Percentiles rank a stretch among this genome's conserved stretches.
phyloP scores from a whole-genome alignment of 1,140 invertebrate species.

The Brachionus rubens region DNA sequence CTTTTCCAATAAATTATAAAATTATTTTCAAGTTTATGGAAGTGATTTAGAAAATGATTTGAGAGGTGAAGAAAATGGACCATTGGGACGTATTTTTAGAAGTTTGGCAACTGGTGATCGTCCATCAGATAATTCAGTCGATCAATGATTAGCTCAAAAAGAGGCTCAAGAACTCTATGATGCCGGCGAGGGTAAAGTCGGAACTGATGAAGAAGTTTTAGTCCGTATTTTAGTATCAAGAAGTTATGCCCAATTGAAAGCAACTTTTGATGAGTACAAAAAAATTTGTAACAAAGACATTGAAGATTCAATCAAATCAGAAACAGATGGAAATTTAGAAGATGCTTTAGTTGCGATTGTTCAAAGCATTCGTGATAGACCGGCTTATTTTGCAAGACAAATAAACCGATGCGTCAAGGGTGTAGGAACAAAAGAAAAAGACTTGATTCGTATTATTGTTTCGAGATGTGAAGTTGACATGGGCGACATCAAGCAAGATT shows the following conservation, averaged over 20 bases:
- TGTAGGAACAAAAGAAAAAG: constrained; percentile 36
- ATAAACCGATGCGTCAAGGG: background rate
- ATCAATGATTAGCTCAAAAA: background rate
- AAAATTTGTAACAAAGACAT: constrained; percentile 17
- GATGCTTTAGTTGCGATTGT: too few relatives aligned
- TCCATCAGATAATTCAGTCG: background rate
- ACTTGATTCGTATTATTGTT: constrained; percentile 37
- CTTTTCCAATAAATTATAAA: background rate
- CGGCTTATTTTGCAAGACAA: constrained; percentile 25
- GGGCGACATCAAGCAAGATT: constrained; percentile 36
- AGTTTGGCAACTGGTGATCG: constrained; percentile 6
- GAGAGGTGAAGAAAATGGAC: background rate
- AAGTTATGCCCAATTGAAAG: too few relatives aligned
- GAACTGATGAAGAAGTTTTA: too few relatives aligned
- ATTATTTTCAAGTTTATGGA: background rate
- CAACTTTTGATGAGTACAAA: constrained; percentile 1
- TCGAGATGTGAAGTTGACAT: constrained; percentile 36
- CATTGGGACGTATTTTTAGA: background rate
- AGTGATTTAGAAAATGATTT: constrained; percentile 22
- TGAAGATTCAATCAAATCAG: background rate
- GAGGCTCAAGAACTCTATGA: constrained; percentile 30
- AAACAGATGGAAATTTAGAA: too few relatives aligned
- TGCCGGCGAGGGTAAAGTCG: too few relatives aligned
- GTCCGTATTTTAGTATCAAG: too few relatives aligned
- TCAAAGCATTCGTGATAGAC: background rate